Evolutionary conservation across 2,888 invertebrate species (phyloP).

Genomic region (Ophioninae sp.): DNA sequence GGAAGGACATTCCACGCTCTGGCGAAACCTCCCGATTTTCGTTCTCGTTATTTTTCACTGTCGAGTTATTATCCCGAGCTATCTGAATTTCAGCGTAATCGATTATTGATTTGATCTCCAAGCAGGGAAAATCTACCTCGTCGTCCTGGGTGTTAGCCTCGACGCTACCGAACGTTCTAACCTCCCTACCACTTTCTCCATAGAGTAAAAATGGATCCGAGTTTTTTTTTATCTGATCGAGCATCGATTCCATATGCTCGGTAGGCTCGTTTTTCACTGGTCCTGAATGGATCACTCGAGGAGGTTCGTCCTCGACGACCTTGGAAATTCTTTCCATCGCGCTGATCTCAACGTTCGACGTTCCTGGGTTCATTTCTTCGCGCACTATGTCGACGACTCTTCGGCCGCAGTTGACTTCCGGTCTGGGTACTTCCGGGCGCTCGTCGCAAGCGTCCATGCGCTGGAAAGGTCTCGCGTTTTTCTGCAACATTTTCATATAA

Average conservation of each 20-base stretch:
- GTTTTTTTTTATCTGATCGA: constrained; percentile 80
- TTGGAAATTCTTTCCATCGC: background rate
- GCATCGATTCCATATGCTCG: constrained; percentile 65
- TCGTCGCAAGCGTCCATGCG: constrained; percentile 78
- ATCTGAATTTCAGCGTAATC: constrained; percentile 39
- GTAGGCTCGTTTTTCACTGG: background rate
- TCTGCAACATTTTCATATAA: constrained; percentile 70
- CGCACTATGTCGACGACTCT: constrained; percentile 69
- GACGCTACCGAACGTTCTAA: constrained; percentile 48
- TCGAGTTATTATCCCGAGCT: constrained; percentile 12
- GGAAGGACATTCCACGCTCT: constrained; percentile 62
- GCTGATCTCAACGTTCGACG: background rate
- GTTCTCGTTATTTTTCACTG: constrained; percentile 23
- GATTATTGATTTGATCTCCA: constrained; percentile 77
- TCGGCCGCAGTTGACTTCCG: constrained; percentile 61
- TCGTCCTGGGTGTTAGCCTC: constrained; percentile 73
- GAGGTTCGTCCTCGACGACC: background rate
- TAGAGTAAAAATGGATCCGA: constrained; percentile 78
- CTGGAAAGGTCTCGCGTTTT: constrained; percentile 64
- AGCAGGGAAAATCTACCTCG: constrained; percentile 78
- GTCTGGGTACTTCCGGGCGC: constrained; percentile 46
- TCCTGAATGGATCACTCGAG: background rate
- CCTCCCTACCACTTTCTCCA: constrained; percentile 74
- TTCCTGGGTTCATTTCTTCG: constrained; percentile 46
- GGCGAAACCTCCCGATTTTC: constrained; percentile 4